Base-by-base conservation (phyloP, 2,888 invertebrate genomes). In the Drosophila algonquin region DNA sequence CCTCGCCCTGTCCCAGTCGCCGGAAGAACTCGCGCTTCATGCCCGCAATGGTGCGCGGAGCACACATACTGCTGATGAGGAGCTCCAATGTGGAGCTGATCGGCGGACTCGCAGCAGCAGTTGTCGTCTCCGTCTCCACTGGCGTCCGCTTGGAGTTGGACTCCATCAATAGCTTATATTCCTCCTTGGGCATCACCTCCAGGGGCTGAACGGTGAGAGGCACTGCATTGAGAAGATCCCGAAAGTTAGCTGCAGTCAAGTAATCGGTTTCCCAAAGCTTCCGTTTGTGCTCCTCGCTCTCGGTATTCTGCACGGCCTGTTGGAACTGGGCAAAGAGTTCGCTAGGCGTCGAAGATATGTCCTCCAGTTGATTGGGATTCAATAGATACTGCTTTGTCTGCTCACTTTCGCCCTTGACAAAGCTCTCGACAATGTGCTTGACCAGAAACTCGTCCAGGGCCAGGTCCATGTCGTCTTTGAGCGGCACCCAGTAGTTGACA, bases 401-500 rank as follows among this genome's bases (percentile, higher is more conserved):
- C 12, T 92, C 90, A n/a, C 93, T 92, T n/a, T 94, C 90, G 60
- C 93, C 93, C 83, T 94, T 94, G 54, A 93, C 93, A 76, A 95
- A 91, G 85, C 94, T 94, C 21, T 94, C 94, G 0, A 96, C 93
- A 58, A 96, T 91, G 85, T 94, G 93, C 90, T 95, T 94, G 0
- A 95, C 94, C 27, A 96, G 93, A 6, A 95, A 94, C 92, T 96
- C 96, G 53, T 90, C 89, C 7, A 92, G 75, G 48, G 89, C 90
- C 14, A 88, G 77, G 35, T 91, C 90, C 9, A 79, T 27, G 73
- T 93, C 93, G 10, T 59, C 59, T 45, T 87, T 80, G 92, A 96
- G 92, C 52, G 97, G 96, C 75, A 98, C 91, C 95, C 95, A 95
- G 46, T 93, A 93, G 87, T 95, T 95, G 7, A 95, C 92, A 60